Conservation (phyloP, 2,888 invertebrate genomes). For the Troilus luridus region DNA sequence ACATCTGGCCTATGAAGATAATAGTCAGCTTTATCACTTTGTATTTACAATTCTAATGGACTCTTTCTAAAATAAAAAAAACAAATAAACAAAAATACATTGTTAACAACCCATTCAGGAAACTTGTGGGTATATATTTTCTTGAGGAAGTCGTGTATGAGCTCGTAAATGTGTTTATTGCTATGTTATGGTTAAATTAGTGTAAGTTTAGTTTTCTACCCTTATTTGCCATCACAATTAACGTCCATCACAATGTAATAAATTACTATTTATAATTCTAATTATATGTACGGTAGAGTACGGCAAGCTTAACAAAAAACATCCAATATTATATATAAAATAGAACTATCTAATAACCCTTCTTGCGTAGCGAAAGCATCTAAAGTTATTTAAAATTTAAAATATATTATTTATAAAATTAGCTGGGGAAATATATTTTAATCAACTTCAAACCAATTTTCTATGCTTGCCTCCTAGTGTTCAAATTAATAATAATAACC, state of each 20-base stretch:
- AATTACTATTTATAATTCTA: background rate
- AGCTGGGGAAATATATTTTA: too few relatives aligned
- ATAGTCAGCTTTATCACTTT: background rate
- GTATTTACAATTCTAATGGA: slow-evolving; percentile 41
- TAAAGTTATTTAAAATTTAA: too few relatives aligned
- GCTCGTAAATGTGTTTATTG: background rate
- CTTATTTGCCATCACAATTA: background rate
- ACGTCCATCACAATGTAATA: background rate
- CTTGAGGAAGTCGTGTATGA: background rate
- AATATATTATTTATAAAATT: too few relatives aligned
- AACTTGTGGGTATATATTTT: background rate
- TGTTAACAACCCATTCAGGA: background rate
- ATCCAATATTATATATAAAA: too few relatives aligned
- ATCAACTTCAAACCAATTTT: too few relatives aligned
- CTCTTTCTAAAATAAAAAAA: background rate
- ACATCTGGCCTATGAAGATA: background rate
- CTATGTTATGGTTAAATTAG: background rate
- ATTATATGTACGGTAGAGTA: background rate
- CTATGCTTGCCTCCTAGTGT: too few relatives aligned
- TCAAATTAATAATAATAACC: too few relatives aligned
- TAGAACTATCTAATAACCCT: too few relatives aligned
- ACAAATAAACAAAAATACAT: background rate
- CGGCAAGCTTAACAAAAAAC: too few relatives aligned
- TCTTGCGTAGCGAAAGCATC: too few relatives aligned
- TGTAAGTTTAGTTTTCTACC: background rate